A percentile compares a stretch with the other conserved stretches of the same genome.
These are phyloP conservation scores for Eupeodes latifasciatus DNA, from an alignment of 2,888 invertebrate species.

Conservation along the genomic window DNA sequence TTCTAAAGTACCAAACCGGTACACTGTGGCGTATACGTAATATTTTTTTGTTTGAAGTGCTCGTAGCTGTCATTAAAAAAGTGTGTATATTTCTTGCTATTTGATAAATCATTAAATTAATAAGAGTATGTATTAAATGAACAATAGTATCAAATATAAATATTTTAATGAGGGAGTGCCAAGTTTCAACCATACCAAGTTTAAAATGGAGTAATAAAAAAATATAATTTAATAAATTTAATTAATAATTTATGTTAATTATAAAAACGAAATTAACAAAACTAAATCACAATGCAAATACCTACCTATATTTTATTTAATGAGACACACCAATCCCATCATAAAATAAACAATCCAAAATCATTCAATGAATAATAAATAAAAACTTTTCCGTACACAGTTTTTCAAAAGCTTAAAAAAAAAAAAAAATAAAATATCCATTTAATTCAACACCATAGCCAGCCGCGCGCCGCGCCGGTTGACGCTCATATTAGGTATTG, in stretches of 20 bases:
- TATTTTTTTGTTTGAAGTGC: not conserved
- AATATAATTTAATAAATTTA: constrained; percentile 29
- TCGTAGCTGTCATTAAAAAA: not conserved
- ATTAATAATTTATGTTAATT: constrained; percentile 55
- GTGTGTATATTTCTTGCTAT: not conserved
- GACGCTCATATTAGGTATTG: constrained; percentile 57
- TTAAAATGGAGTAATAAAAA: constrained; percentile 37
- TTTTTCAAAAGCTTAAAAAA: constrained; percentile 13
- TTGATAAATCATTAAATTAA: not conserved
- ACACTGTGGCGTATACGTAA: constrained; percentile 30
- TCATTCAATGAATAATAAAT: constrained; percentile 49
- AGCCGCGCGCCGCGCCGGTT: constrained; percentile 10
- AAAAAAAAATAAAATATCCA: constrained; percentile 23
- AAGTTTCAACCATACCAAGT: constrained; percentile 31
- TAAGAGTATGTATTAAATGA: not conserved
- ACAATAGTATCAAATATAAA: constrained; percentile 18
- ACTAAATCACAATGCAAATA: constrained; percentile 7
- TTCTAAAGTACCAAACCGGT: not conserved
- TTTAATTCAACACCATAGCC: constrained; percentile 5
- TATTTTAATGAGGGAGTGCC: too few relatives aligned
- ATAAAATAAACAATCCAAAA: constrained; percentile 20
- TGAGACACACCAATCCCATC: not conserved
- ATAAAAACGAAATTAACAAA: constrained; percentile 9
- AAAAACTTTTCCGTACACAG: constrained; percentile 36
- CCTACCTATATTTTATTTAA: not conserved